Evolutionary conservation across 2,113 vertebrate genomes (phyloP), one percentile per base, ranked within the genome.

Genomic region (Oreochromis niloticus): DNA sequence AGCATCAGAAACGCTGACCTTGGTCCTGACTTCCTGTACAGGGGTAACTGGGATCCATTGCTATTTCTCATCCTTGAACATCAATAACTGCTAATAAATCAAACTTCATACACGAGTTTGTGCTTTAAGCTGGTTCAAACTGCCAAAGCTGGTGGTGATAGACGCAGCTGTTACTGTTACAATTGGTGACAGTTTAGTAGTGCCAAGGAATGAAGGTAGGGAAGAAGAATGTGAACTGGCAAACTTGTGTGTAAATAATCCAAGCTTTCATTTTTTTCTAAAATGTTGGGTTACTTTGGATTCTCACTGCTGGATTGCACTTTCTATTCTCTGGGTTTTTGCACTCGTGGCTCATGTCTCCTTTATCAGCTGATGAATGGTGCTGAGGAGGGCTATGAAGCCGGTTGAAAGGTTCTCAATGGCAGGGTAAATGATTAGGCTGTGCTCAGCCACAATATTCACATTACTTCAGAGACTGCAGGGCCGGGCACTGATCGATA

Each of bases 391-490:
- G 39, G 41, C 63, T 54, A 4, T 83, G 68, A 66, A 81, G 84
- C 81, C 4, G 9, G 41, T 43, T 86, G 89, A 86, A 89, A 90
- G 84, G 55, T 91, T 92, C 86, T 94, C 88, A 90, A 83, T 81
- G 75, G 57, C 66, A 41, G 86, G 84, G 30, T 93, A 89, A 94
- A 90, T 91, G 80, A 95, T 93, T 80, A 90, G 91, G 14, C 87
- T 82, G 86, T 54, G 83, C 87, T 89, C 89, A 86, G 88, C 88
- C 92, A 92, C 89, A 86, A 85, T 87, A 92, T 93, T 91, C 89
- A 88, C 93, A 95, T 95, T 88, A 90, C 91, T 87, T 83, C 82
- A 86, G 83, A 84, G 90, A 93, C 92, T 93, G 90, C 88, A 61
- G 83, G 81, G 52, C 88, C 34, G 4, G 75, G 39, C 71, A 1